Evolutionary conservation across 1,140 invertebrate genomes (phyloP), one percentile per base, ranked within the genome.

Genomic region (Papilio helenus): DNA sequence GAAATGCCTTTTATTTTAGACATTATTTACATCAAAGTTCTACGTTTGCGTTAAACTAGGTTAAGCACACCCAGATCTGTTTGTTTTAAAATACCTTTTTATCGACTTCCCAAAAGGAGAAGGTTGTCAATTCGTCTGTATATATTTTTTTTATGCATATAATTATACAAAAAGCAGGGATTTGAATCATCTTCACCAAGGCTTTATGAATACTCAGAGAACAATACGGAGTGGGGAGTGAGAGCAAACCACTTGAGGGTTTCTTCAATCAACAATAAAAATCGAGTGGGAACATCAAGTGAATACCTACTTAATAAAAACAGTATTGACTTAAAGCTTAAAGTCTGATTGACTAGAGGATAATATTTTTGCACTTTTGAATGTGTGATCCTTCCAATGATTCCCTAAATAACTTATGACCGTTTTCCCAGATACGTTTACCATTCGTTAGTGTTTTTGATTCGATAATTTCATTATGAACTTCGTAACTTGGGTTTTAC

Each of bases 181-280:
- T 68, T 29, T 68, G 61, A 68, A 29, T 68, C 26, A 14, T 68
- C 61, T 16, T 68, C 61, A 68, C 26, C 18, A 18, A 34, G 26
- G 61, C 61, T 68, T 68, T 68, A 29, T 68, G 26, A 34, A 68
- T 29, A 68, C 61, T 68, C 20, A 58, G 55, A 34, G 61, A 68
- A 68, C 61, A 68, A 68, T 68, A 29, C 14, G 26, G 26, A 68
- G 26, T 29, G 26, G 12, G 61, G 14, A 68, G 61, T 34, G 26
- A 68, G 61, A 68, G 61, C 26, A 68, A 68, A 68, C 34, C 61
- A 29, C 61, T 68, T 29, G 61, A 68, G 61, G 14, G 16, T 68
- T 68, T 14, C 61, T 68, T 34, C 26, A 68, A 68, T 68, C 14
- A 29, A 68, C 61, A 68, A 29, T 68, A 68, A 34, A 68, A 14